These are phyloP conservation scores for Platynereis dumerilii DNA, from an alignment of 2,888 invertebrate genomes.

Conservation along the genomic window DNA sequence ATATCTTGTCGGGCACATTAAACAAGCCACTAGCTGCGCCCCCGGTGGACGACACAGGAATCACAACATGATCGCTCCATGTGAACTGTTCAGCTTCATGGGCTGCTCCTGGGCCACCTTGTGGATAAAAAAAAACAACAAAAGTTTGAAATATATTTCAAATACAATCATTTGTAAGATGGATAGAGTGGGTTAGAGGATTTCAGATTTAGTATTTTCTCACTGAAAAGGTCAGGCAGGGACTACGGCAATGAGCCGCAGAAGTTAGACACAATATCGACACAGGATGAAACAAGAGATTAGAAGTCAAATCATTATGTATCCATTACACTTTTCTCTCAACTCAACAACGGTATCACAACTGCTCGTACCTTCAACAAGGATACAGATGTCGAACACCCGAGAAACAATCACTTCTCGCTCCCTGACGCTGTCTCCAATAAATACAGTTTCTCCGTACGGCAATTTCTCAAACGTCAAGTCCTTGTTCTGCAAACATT, in stretches of 20 bases:
- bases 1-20: conserved; percentile 46
- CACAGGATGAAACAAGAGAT: too few relatives aligned
- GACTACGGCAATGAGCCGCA: too few relatives aligned
- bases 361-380: conserved; percentile 59
- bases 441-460: conserved; percentile 53
- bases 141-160: too few relatives aligned
- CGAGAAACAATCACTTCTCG: conserved; percentile 55
- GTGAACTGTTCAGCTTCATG: conserved; percentile 59
- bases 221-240: too few relatives aligned
- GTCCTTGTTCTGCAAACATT: conserved; percentile 48
- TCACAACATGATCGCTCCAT: conserved; percentile 60
- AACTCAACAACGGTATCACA: too few relatives aligned
- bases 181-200: too few relatives aligned
- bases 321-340: too few relatives aligned
- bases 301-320: too few relatives aligned
- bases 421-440: conserved; percentile 56
- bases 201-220: too few relatives aligned
- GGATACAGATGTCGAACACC: conserved; percentile 56
- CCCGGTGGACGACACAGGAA: conserved; percentile 56
- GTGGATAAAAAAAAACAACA: too few relatives aligned
- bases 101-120: conserved; percentile 53
- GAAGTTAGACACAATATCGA: too few relatives aligned
- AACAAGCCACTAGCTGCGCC: conserved; percentile 51
- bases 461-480: conserved; percentile 44
- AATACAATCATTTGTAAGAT: too few relatives aligned